These are phyloP conservation scores for Rostratula benghalensis DNA, from an alignment of 2,113 vertebrate species.

Conservation along the genomic window DNA sequence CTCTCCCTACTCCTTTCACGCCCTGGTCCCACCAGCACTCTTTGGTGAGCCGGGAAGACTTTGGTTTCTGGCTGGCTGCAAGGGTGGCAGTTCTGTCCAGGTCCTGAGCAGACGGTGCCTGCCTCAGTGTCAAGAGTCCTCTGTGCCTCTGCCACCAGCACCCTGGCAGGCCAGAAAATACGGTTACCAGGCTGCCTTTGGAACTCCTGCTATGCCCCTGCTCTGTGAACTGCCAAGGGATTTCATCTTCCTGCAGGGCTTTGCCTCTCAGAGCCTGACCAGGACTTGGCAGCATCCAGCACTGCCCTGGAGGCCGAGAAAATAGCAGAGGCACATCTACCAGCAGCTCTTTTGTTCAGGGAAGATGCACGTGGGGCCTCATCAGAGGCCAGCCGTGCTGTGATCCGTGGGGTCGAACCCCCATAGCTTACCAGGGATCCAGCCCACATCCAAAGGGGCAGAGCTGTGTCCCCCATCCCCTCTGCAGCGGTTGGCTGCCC, in stretches of 20 bases:
- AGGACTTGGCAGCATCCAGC: background rate
- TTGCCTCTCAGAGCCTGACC: background rate
- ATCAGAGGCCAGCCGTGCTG: background rate
- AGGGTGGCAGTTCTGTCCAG: background rate
- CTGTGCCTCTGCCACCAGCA: background rate
- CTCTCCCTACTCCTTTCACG: background rate
- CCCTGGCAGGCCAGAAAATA: background rate
- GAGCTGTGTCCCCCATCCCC: background rate
- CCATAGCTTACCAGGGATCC: background rate
- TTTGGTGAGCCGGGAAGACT: background rate
- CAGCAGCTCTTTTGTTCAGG: background rate
- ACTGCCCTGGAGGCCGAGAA: background rate
- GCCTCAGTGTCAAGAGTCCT: background rate
- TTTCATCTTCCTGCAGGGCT: background rate
- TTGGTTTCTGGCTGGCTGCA: background rate
- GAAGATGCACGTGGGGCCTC: background rate
- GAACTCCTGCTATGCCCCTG: background rate
- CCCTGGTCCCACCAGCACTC: background rate
- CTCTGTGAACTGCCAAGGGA: background rate
- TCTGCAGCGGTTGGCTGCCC: background rate
- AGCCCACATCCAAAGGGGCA: background rate
- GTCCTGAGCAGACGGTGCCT: background rate
- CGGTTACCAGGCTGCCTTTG: background rate
- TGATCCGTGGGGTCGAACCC: fast-evolving
- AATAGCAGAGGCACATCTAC: background rate